phyloP scores from a whole-genome alignment of 2,797 vertebrate species.

The Botia kubotai region DNA sequence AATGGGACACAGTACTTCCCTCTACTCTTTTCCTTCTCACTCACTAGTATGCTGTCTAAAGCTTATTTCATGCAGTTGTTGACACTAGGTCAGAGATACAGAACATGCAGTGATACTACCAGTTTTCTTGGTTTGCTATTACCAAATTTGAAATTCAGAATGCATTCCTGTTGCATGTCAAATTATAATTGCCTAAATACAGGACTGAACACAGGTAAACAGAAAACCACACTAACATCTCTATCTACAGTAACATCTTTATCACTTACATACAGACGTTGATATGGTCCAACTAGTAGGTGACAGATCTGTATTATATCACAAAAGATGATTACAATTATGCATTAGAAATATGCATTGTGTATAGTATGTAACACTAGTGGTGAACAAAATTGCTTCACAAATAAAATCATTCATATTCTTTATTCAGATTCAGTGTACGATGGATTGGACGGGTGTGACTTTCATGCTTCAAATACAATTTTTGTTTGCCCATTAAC shows the following conservation, averaged over 20 bases:
- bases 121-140: no score
- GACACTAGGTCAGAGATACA: no score
- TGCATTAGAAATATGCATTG: no score
- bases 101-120: no score
- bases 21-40: no score
- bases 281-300: background rate
- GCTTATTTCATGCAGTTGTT: no score
- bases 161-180: background rate
- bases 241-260: no score
- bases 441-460: background rate
- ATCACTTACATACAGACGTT: background rate
- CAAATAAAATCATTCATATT: background rate
- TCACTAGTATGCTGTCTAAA: no score
- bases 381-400: background rate
- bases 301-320: background rate
- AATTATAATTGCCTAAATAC: slow-evolving; percentile 3
- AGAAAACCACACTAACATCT: background rate
- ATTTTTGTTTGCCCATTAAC: slow-evolving; percentile 13
- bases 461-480: slow-evolving; percentile 13
- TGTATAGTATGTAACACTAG: background rate
- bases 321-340: background rate
- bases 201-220: background rate
- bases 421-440: background rate
- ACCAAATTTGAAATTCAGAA: no score
- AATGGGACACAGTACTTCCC: no score